Conservation (phyloP, 2,888 invertebrate genomes). For the Agonopterix heracliana region DNA sequence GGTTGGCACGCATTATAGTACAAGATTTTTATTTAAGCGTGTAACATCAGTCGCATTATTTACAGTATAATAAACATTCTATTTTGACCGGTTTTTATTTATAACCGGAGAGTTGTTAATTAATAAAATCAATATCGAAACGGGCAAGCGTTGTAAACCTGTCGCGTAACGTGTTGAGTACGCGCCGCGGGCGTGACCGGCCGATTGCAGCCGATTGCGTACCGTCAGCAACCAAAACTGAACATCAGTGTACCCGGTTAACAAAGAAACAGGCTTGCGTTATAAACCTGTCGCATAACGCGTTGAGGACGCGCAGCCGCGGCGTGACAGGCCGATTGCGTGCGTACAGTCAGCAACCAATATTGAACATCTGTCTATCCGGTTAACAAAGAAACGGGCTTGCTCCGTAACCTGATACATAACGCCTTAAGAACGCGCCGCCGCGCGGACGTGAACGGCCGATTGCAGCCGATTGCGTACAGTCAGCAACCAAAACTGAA, state of each 20-base stretch:
- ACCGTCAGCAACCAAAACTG: neutral
- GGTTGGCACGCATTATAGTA: no score
- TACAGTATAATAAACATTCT: neutral
- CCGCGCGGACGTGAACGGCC: slow-evolving; percentile 35
- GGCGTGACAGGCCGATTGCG: no score
- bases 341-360: no score
- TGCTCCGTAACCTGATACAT: slow-evolving; percentile 28
- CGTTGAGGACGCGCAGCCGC: no score
- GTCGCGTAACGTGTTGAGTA: slow-evolving; percentile 30
- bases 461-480: slow-evolving; percentile 34
- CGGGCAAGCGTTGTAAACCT: slow-evolving; percentile 27
- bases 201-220: slow-evolving; percentile 37
- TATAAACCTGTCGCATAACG: no score
- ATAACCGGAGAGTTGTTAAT: slow-evolving; percentile 15
- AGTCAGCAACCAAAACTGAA: neutral
- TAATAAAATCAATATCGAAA: slow-evolving; percentile 19
- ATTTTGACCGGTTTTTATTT: slow-evolving; percentile 11
- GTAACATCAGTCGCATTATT: no score
- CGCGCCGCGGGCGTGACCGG: slow-evolving; percentile 35
- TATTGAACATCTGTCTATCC: no score
- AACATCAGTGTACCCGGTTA: no score
- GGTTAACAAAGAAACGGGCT: slow-evolving; percentile 6
- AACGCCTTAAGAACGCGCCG: slow-evolving; percentile 28
- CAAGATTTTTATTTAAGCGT: no score
- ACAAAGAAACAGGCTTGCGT: no score